Percentiles rank a stretch among this genome's conserved stretches.
phyloP scores from a whole-genome alignment of 1,140 invertebrate genomes.

The Copidosoma floridanum region DNA sequence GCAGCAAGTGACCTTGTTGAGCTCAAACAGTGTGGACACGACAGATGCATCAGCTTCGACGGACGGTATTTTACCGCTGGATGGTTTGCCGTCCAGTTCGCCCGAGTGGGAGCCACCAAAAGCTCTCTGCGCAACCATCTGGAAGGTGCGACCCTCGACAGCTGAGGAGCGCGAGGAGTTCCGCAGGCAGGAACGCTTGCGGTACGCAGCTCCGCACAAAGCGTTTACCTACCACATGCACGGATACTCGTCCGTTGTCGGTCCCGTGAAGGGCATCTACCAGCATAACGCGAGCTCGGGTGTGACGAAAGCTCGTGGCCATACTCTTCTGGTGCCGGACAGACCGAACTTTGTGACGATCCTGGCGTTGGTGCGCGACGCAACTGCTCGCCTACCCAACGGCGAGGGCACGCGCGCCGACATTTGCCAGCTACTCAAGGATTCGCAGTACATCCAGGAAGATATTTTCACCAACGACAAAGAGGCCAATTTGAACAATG shows the following conservation, averaged over 20 bases:
- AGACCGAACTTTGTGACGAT: slow-evolving; percentile 91
- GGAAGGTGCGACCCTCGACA: slow-evolving; percentile 78
- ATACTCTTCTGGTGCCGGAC: slow-evolving; percentile 78
- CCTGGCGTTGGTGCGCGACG: slow-evolving; percentile 85
- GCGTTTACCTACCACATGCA: slow-evolving; percentile 84
- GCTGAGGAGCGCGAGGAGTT: slow-evolving; percentile 77
- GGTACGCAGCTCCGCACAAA: slow-evolving; percentile 81
- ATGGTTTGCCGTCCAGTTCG: slow-evolving; percentile 26
- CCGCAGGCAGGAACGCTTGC: slow-evolving; percentile 68
- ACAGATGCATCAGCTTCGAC: slow-evolving; percentile 32
- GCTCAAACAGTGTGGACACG: background rate
- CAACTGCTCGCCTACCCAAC: slow-evolving; percentile 87
- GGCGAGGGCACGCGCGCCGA: slow-evolving; percentile 90
- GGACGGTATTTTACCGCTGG: slow-evolving; percentile 32
- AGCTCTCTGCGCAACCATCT: slow-evolving; percentile 68
- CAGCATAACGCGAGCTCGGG: slow-evolving; percentile 59
- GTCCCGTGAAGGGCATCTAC: slow-evolving; percentile 86
- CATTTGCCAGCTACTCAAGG: slow-evolving; percentile 79
- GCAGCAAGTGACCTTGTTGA: slow-evolving; percentile 1
- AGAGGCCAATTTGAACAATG: slow-evolving; percentile 67
- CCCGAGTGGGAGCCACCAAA: slow-evolving; percentile 60
- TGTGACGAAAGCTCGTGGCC: slow-evolving; percentile 73
- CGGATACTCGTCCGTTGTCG: slow-evolving; percentile 84
- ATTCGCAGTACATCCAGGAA: slow-evolving; percentile 80
- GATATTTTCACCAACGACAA: slow-evolving; percentile 51